Evolutionary conservation across 2,888 invertebrate genomes (phyloP), one percentile per base, ranked within the genome.

Genomic region (Phrixothrix hirtus): DNA sequence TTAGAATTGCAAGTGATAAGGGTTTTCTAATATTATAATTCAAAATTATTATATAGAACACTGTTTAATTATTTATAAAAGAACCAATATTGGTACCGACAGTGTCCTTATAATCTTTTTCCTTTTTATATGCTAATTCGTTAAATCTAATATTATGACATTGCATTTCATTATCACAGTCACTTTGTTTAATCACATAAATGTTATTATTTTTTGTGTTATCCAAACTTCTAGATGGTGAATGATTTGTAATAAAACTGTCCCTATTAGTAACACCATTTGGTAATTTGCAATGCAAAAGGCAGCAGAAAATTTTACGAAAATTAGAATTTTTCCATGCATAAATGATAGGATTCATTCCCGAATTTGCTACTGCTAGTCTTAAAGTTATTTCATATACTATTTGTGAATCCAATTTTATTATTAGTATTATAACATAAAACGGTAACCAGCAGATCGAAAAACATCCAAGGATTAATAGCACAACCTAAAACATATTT

Each of bases 311-410:
- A 1, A 89, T 87, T 38, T 82, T 81, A 2, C 89, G 82, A 70
- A 89, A 90, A 57, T 85, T 88, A 4, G 83, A 80, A 71, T 89
- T 90, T 73, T 91, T 91, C 90, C 91, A 91, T 17, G 89, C 89
- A 76, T 91, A 91, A 64, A 90, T 89, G 32, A 90, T 77, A 0
- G 91, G 91, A 75, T 91, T 91, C 67, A 89, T 82, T 16, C 87
- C 87, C 5, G 89, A 90, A 73, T 90, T 90, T 42, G 86, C 82
- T 79, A 90, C 86, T 14, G 89, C 90, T 57, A 91, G 77, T 1
- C 86, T 73, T 55, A 76, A 74, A 15, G 72, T 68, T 12, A 71
- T 61, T 59, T 76, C 75, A 62, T 76, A 76, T 15, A 71, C 55
- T 5, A 59, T 46, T 16, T 48, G 45, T 29, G 58, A 64, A 21